Conservation (phyloP, 2,113 vertebrate species). For the Cromileptes altivelis region DNA sequence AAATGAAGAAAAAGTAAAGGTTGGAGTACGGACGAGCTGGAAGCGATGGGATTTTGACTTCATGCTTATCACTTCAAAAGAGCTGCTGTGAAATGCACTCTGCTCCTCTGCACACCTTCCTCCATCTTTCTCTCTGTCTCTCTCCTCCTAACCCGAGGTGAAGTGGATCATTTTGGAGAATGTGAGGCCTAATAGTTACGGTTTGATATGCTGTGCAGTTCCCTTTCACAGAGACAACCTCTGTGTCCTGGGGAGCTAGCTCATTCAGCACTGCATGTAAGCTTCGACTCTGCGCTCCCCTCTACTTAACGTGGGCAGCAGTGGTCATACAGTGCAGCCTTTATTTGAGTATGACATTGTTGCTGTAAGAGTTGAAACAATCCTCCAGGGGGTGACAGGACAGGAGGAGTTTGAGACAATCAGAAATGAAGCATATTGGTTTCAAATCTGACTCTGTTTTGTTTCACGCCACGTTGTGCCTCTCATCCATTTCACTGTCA, state of each 20-base stretch:
- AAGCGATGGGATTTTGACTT: constrained; percentile 49
- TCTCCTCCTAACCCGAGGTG: constrained; percentile 54
- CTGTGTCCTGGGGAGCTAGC: constrained; percentile 15
- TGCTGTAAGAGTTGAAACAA: constrained; percentile 21
- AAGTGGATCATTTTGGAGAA: constrained; percentile 57
- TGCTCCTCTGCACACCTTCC: constrained; percentile 32
- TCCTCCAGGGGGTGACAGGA: not conserved
- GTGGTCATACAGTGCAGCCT: constrained; percentile 7
- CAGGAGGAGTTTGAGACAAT: not conserved
- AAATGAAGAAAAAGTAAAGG: constrained; percentile 28
- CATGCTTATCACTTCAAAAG: constrained; percentile 59
- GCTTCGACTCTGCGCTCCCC: not conserved
- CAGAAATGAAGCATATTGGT: not conserved
- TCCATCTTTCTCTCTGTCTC: constrained; percentile 37
- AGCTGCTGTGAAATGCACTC: constrained; percentile 25
- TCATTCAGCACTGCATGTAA: constrained; percentile 36
- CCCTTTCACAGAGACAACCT: constrained; percentile 49
- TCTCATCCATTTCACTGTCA: constrained; percentile 11
- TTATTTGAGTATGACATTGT: constrained; percentile 39
- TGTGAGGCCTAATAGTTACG: constrained; percentile 47
- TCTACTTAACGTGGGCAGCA: constrained; percentile 33
- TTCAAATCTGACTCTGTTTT: constrained; percentile 20
- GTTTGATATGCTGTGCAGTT: constrained; percentile 52
- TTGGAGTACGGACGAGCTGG: constrained; percentile 37
- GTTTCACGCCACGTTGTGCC: not conserved